Evolutionary conservation across 2,113 vertebrate species (phyloP).

Genomic region (Callipepla californica): DNA sequence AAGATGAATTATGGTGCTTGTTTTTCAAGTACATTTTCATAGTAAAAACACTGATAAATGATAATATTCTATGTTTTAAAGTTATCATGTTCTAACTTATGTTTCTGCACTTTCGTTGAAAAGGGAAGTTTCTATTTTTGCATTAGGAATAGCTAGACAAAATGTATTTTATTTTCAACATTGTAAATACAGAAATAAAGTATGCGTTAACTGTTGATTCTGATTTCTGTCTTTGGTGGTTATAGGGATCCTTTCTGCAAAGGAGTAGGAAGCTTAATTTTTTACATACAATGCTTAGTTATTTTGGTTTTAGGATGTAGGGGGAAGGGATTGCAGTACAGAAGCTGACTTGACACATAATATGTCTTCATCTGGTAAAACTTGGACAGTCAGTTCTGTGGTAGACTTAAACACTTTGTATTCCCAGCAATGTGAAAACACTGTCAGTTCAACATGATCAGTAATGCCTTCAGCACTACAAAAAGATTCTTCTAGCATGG

Average conservation of each 20-base stretch:
- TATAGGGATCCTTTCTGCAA: not conserved
- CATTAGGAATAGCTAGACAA: slow-evolving; percentile 55
- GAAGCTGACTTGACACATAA: not conserved
- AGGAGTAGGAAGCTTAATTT: no score
- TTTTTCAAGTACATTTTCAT: slow-evolving; percentile 58
- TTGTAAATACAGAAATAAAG: slow-evolving; percentile 74
- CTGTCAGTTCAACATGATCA: not conserved
- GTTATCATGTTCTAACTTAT: slow-evolving; percentile 64
- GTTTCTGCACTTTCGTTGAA: slow-evolving; percentile 65
- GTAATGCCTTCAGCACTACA: not conserved
- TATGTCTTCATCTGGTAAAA: not conserved
- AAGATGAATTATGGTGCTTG: slow-evolving; percentile 55
- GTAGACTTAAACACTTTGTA: not conserved
- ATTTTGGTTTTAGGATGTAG: accelerated
- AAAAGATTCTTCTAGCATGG: not conserved
- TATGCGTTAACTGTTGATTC: not conserved
- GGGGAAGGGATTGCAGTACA: not conserved
- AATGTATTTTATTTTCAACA: slow-evolving; percentile 68
- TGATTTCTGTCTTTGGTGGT: not conserved
- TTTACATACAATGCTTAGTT: not conserved
- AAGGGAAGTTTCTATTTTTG: slow-evolving; percentile 74
- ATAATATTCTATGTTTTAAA: slow-evolving; percentile 43
- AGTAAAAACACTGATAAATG: slow-evolving; percentile 38
- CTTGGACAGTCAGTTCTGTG: not conserved
- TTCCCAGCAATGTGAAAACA: not conserved